These are phyloP conservation scores for Eciton burchellii DNA, from an alignment of 1,140 invertebrate species.

Conservation along the genomic window DNA sequence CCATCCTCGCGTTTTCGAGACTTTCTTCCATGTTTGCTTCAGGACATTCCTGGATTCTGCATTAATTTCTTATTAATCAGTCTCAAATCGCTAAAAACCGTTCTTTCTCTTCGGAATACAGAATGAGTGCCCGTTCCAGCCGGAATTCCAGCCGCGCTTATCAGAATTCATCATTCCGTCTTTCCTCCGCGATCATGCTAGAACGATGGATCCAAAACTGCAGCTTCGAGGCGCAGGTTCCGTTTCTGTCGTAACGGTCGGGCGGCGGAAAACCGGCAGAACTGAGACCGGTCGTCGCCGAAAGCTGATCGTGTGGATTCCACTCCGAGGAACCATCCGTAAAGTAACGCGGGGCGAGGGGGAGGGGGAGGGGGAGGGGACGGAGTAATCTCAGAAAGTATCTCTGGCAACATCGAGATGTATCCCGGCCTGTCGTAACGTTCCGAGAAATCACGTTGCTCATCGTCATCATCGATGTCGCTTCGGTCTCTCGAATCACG, in stretches of 20 bases:
- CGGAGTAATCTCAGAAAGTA: constrained; percentile 36
- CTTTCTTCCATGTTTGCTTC: not conserved
- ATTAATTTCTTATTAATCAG: not conserved
- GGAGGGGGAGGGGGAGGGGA: too few species aligned
- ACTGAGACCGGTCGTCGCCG: constrained; percentile 17
- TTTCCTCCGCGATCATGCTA: not conserved
- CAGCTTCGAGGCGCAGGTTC: not conserved
- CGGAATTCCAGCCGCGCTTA: too few species aligned
- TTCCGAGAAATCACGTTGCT: not conserved
- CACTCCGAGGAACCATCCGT: not conserved
- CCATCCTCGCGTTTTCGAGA: not conserved
- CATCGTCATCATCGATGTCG: constrained; percentile 23
- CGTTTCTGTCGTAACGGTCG: constrained; percentile 20
- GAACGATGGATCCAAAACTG: not conserved
- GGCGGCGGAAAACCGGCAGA: too few species aligned
- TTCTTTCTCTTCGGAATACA: not conserved
- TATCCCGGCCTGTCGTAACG: not conserved
- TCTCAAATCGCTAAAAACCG: not conserved
- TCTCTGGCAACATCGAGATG: not conserved
- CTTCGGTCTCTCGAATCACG: constrained; percentile 3
- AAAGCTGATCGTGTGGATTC: constrained; percentile 15
- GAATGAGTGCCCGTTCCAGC: too few species aligned
- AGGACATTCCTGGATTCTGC: not conserved
- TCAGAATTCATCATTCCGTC: too few species aligned
- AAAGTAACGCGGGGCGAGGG: too few species aligned